Percentiles rank a stretch among this genome's conserved stretches.
Conservation (phyloP, 2,888 invertebrate genomes). For the Uropetala carovei region DNA sequence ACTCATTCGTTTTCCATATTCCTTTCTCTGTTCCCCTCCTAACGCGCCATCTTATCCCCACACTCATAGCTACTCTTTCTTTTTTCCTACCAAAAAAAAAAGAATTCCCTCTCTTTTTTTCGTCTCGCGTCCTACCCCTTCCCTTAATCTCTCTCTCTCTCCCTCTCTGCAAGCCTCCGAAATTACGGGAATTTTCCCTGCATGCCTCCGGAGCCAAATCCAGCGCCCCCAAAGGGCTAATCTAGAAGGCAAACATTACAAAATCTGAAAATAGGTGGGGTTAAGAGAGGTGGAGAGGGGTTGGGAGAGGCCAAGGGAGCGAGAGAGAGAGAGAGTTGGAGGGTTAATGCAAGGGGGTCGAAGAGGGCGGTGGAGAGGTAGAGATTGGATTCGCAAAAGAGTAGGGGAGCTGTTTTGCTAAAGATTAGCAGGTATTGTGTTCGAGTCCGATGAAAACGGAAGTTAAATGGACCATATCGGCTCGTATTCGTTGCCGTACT, state of each 20-base stretch:
- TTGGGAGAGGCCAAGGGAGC: background rate
- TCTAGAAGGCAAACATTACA: conserved; percentile 57
- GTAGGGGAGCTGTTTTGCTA: conserved; percentile 22
- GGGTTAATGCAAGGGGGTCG: background rate
- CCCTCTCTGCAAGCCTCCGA: conserved; percentile 8
- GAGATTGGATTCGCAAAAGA: conserved; percentile 55
- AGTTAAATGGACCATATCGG: conserved; percentile 46
- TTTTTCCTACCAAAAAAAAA: background rate
- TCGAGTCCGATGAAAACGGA: conserved; percentile 24
- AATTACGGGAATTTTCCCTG: conserved; percentile 50
- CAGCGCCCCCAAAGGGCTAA: conserved; percentile 57
- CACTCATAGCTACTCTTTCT: background rate
- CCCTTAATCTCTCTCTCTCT: background rate
- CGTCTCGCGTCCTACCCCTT: background rate
- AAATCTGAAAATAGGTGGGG: conserved; percentile 25
- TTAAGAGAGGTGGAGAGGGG: background rate
- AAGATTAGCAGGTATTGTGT: conserved; percentile 63
- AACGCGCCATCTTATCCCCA: too few species aligned
- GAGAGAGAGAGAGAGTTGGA: background rate
- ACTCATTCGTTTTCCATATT: background rate
- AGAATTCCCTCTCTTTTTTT: background rate
- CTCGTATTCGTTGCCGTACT: too few species aligned
- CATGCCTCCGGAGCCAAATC: background rate
- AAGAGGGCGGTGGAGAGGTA: background rate
- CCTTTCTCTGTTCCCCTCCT: background rate